phyloP scores from a whole-genome alignment of 2,888 invertebrate genomes.

The Steinernema carpocapsae region DNA sequence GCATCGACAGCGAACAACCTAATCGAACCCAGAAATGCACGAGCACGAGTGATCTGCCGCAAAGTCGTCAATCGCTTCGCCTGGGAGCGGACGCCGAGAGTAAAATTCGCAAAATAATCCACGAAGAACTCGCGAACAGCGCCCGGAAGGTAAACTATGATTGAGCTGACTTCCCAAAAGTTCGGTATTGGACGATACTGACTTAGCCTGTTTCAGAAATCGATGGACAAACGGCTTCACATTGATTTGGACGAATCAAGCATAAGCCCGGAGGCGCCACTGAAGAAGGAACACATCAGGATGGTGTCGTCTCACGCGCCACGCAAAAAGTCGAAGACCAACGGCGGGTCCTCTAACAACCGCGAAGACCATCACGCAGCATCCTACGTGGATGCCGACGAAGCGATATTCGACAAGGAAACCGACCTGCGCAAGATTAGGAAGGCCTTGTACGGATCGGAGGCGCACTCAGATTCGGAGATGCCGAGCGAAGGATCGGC shows the following conservation, averaged over 20 bases:
- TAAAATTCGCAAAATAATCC: slow-evolving; percentile 19
- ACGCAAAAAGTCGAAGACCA: slow-evolving; percentile 5
- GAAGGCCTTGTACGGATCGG: background rate
- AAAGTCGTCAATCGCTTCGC: slow-evolving; percentile 37
- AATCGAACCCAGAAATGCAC: slow-evolving; percentile 36
- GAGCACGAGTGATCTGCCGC: slow-evolving; percentile 45
- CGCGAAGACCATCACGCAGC: background rate
- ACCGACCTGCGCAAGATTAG: background rate
- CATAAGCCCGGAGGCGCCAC: background rate
- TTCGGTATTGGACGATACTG: background rate
- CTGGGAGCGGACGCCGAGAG: background rate
- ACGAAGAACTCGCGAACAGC: slow-evolving; percentile 13
- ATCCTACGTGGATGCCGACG: slow-evolving; percentile 18
- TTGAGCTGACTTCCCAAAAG: background rate
- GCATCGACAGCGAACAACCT: slow-evolving; percentile 36
- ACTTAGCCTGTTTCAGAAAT: background rate
- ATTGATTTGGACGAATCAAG: background rate
- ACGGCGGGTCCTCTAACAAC: background rate
- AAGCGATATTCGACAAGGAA: slow-evolving; percentile 22
- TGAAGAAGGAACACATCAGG: slow-evolving; percentile 7
- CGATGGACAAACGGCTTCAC: too few species aligned
- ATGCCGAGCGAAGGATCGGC: background rate
- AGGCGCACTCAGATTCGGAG: slow-evolving; percentile 9
- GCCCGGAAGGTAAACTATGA: background rate
- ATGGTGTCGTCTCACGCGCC: slow-evolving; percentile 18